Base-by-base conservation (phyloP, 2,888 invertebrate genomes). In the Sclerodermus sp. region DNA sequence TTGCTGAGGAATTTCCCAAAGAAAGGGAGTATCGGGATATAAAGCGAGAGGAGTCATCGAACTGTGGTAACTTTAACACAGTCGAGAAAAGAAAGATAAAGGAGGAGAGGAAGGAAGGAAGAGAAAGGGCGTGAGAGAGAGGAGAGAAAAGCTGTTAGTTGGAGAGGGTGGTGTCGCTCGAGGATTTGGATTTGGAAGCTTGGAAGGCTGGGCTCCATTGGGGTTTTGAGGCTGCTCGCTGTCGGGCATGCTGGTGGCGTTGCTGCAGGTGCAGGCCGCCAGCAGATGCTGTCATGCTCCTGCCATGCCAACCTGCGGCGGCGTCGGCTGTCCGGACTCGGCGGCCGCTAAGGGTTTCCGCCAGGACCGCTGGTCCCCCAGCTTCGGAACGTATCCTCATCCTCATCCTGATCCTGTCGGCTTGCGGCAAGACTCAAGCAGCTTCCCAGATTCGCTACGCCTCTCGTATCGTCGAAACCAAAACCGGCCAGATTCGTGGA, bases 401-500 rank as follows among this genome's bases (percentile, higher is more conserved):
- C 51, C 42, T 65, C 38, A 51, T 62, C 41, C 36, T 53, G 8
- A 36, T 31, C 36, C n/a, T 29, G 54, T 56, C 51, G 57, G 51
- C 56, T 14, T 55, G 57, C 57, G 55, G 50, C 17, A 43, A 43
- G 39, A 39, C 59, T 43, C 52, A 64, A 45, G 67, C 67, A 44
- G 60, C 61, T 45, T 51, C 68, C n/a, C 66, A 61, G 47, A 86
- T 87, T 58, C 84, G 88, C 49, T 89, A 88, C 81, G 87, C 88
- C 78, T 89, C 89, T 62, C 85, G 90, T 74, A 89, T 91, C 68
- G 88, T 92, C 68, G 88, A 89, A 79, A 91, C 91, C 36, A 86
- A 88, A 51, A 71, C 70, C 51, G 77, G 77, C 53, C 77, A 75
- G 55, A 74, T 77, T 51, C 73, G 74, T 17, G 77, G 77, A 46